Conservation (phyloP, 2,797 vertebrate species). For the Podarcis siculus region DNA sequence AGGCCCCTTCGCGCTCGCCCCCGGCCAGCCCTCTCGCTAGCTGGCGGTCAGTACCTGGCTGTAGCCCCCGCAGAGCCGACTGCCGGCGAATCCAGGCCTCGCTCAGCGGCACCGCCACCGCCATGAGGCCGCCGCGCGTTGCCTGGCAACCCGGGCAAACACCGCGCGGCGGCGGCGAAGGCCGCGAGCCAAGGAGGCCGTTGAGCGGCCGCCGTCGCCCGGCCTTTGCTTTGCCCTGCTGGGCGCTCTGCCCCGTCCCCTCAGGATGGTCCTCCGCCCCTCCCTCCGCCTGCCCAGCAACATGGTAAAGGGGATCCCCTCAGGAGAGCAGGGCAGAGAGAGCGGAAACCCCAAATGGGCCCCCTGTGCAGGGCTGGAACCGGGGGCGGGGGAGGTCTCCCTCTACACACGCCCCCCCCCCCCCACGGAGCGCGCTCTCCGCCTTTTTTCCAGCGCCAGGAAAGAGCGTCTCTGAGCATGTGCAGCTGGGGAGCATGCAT, state of each 20-base stretch:
- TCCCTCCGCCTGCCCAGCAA: no score
- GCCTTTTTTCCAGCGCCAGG: background rate
- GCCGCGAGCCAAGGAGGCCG: background rate
- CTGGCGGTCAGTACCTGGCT: no score
- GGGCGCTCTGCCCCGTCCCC: background rate
- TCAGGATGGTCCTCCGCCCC: background rate
- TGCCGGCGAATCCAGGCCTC: background rate
- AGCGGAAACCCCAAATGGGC: no score
- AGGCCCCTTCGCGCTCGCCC: no score
- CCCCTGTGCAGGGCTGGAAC: no score
- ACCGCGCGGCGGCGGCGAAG: background rate
- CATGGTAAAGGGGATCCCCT: background rate
- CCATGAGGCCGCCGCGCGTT: background rate
- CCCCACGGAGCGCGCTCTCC: no score
- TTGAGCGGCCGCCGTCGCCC: background rate
- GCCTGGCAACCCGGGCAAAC: background rate
- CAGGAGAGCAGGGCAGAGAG: no score
- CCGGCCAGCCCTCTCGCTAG: no score
- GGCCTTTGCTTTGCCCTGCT: no score
- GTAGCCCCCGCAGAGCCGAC: no score
- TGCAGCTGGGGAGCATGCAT: background rate
- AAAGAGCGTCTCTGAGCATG: background rate
- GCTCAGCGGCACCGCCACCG: background rate
- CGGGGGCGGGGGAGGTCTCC: background rate
- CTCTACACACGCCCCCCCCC: background rate